These are phyloP conservation scores for Polydrusus cervinus DNA, from an alignment of 2,888 invertebrate species.

Conservation along the genomic window DNA sequence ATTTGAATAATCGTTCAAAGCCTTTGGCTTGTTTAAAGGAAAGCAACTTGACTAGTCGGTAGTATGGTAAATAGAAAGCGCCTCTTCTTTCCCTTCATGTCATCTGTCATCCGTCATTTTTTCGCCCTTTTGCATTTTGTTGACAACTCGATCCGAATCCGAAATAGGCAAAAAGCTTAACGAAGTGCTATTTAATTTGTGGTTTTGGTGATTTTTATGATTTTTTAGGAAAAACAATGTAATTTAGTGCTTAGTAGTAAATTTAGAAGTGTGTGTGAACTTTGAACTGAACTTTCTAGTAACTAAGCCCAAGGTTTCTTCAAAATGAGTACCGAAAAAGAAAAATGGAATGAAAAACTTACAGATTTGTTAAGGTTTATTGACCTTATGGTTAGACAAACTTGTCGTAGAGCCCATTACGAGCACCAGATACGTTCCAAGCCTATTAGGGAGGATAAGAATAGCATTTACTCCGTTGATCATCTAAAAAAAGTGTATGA, in stretches of 20 bases:
- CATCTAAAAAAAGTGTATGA: conserved; percentile 63
- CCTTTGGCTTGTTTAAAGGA: not conserved
- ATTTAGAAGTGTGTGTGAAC: not conserved
- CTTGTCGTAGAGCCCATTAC: conserved; percentile 61
- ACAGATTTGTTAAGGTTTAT: conserved; percentile 59
- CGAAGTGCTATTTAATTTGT: conserved; percentile 13
- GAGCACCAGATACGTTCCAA: conserved; percentile 62
- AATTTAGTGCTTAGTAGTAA: not conserved
- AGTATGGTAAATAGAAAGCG: too few species aligned
- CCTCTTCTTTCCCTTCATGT: not conserved
- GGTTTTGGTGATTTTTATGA: conserved; percentile 7
- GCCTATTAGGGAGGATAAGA: conserved; percentile 58
- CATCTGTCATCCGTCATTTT: conserved; percentile 6
- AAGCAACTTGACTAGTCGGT: not conserved
- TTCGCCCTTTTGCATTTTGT: conserved; percentile 16
- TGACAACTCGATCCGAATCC: conserved; percentile 13
- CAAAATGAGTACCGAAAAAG: conserved; percentile 45
- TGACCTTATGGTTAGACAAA: conserved; percentile 62
- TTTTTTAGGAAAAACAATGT: conserved; percentile 5
- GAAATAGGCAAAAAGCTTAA: conserved; percentile 13
- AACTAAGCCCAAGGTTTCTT: not conserved
- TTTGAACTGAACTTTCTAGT: conserved; percentile 1
- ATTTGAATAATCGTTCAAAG: too few species aligned
- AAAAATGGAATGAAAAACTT: conserved; percentile 53
- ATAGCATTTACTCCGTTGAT: conserved; percentile 63